phyloP scores from a whole-genome alignment of 2,888 invertebrate species.

The Drosophila histrio region DNA sequence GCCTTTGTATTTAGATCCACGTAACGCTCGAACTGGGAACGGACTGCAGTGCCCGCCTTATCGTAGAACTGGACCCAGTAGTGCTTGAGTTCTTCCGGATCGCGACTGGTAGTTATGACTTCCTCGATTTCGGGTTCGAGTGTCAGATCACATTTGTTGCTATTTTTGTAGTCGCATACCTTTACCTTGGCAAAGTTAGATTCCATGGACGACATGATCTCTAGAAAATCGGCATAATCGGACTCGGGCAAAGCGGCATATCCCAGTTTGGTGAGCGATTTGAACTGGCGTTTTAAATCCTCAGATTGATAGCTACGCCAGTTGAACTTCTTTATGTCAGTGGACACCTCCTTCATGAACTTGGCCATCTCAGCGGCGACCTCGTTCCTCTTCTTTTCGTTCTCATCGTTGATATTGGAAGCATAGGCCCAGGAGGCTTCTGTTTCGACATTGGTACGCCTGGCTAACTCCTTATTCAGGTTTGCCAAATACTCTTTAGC shows the following conservation, averaged over 20 bases:
- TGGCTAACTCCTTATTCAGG: slow-evolving; percentile 87
- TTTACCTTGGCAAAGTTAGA: slow-evolving; percentile 91
- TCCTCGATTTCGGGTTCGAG: slow-evolving; percentile 91
- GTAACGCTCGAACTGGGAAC: slow-evolving; percentile 87
- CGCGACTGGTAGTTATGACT: slow-evolving; percentile 88
- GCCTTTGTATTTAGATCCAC: slow-evolving; percentile 89
- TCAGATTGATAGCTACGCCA: slow-evolving; percentile 90
- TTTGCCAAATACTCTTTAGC: slow-evolving; percentile 87
- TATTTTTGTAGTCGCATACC: slow-evolving; percentile 89
- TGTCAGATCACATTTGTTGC: slow-evolving; percentile 88
- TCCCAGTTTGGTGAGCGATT: slow-evolving; percentile 89
- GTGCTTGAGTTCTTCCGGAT: slow-evolving; percentile 91
- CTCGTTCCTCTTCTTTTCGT: slow-evolving; percentile 85
- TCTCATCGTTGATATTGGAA: slow-evolving; percentile 90
- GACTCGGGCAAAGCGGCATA: slow-evolving; percentile 89
- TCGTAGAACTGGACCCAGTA: slow-evolving; percentile 93
- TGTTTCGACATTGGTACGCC: slow-evolving; percentile 86
- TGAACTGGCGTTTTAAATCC: slow-evolving; percentile 90
- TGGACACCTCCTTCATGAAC: slow-evolving; percentile 82
- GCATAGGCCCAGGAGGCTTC: slow-evolving; percentile 90
- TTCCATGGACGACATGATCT: slow-evolving; percentile 89
- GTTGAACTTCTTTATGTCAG: slow-evolving; percentile 85
- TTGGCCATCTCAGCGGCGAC: slow-evolving; percentile 81
- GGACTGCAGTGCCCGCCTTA: slow-evolving; percentile 88
- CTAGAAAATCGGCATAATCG: slow-evolving; percentile 87